phyloP scores from a whole-genome alignment of 2,888 invertebrate species.

The Tricholauxania praeusta region DNA sequence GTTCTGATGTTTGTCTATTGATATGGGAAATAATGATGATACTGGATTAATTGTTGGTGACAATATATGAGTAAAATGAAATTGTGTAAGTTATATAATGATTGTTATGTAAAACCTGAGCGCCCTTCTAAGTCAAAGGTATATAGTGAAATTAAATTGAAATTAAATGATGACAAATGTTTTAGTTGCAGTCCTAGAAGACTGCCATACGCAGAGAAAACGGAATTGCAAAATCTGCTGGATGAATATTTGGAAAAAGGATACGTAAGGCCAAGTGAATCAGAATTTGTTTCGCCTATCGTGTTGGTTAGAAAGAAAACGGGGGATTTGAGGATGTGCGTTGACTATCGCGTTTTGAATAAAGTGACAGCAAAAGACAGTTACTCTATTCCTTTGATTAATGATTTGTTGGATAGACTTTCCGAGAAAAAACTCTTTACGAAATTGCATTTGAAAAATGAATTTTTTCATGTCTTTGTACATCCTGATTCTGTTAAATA shows the following conservation, averaged over 20 bases:
- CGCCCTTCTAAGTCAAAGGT: too few relatives aligned
- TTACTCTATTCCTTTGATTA: conserved; percentile 40
- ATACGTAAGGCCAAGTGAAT: conserved; percentile 32
- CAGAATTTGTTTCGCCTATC: conserved; percentile 37
- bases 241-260: conserved; percentile 33
- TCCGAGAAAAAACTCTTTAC: conserved; percentile 31
- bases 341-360: conserved; percentile 33
- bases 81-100: too few relatives aligned
- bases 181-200: conserved; percentile 21
- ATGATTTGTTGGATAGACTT: conserved; percentile 35
- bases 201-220: conserved; percentile 33
- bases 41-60: not conserved
- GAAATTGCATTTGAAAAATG: conserved; percentile 39
- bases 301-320: conserved; percentile 36
- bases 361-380: conserved; percentile 37
- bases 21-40: not conserved
- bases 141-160: conserved; percentile 25
- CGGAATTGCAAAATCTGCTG: conserved; percentile 31
- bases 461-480: conserved; percentile 20
- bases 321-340: conserved; percentile 25
- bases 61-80: too few relatives aligned
- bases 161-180: conserved; percentile 8
- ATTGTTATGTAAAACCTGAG: too few relatives aligned
- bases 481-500: not conserved
- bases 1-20: too few relatives aligned